These are phyloP conservation scores for Hetaerina americana DNA, from an alignment of 1,140 invertebrate genomes.

Conservation along the genomic window DNA sequence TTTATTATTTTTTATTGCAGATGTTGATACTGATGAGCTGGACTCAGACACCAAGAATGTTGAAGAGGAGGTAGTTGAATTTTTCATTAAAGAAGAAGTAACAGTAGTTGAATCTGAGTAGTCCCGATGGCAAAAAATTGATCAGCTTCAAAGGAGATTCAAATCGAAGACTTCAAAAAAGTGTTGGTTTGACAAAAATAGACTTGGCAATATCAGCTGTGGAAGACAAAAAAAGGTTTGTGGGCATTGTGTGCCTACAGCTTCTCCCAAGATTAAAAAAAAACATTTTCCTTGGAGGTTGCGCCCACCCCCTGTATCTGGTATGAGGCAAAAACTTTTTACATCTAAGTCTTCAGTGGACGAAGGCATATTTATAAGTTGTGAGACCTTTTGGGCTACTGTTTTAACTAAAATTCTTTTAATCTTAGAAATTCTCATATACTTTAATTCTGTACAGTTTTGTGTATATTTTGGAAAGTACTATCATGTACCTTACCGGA, in stretches of 20 bases:
- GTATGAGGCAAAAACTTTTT: too few species aligned
- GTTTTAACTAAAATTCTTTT: background rate
- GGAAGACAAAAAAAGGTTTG: too few species aligned
- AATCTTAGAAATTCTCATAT: background rate
- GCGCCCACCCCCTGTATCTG: too few species aligned
- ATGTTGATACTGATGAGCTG: constrained; percentile 83
- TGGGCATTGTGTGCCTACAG: too few species aligned
- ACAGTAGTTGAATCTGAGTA: constrained; percentile 63
- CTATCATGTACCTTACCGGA: background rate
- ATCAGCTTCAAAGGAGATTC: too few species aligned
- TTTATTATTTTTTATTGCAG: constrained; percentile 34
- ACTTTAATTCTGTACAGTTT: background rate
- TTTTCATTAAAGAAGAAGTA: constrained; percentile 93
- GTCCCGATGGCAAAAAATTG: too few species aligned
- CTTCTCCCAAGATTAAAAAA: too few species aligned
- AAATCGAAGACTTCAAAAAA: too few species aligned
- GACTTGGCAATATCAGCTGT: too few species aligned
- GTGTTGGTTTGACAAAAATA: too few species aligned
- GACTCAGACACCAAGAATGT: constrained; percentile 74
- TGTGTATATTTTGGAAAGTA: background rate
- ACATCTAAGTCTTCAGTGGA: too few species aligned
- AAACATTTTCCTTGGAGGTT: too few species aligned
- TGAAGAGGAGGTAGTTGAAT: constrained; percentile 92
- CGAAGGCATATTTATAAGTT: background rate
- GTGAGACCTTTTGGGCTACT: background rate